phyloP scores from a whole-genome alignment of 1,140 invertebrate genomes.

The Tribolium castaneum region DNA sequence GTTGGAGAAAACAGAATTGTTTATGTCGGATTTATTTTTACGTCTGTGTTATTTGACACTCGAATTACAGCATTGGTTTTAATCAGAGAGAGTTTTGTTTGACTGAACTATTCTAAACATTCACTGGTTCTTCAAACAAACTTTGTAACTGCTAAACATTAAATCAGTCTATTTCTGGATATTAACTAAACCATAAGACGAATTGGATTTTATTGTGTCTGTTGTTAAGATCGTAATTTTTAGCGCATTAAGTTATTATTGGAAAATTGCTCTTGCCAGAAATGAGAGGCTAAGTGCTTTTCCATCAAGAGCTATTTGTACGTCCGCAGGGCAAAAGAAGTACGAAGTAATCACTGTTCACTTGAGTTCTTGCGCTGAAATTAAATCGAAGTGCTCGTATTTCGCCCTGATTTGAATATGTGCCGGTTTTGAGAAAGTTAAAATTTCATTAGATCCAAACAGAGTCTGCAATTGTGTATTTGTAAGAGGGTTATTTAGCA shows the following conservation, averaged over 20 bases:
- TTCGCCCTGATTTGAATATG: conserved; percentile 1
- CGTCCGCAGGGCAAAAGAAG: not conserved
- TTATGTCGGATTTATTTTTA: not conserved
- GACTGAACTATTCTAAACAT: not conserved
- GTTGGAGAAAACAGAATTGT: not conserved
- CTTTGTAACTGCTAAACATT: not conserved
- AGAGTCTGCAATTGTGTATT: conserved; percentile 29
- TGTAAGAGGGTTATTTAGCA: conserved; percentile 25
- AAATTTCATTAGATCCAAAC: conserved; percentile 20
- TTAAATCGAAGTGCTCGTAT: not conserved
- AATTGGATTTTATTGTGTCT: not conserved
- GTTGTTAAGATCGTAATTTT: not conserved
- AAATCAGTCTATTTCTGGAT: conserved; percentile 7
- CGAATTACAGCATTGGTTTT: conserved; percentile 4
- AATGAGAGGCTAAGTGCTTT: conserved; percentile 1
- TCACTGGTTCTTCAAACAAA: conserved; percentile 1
- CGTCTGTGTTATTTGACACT: not conserved
- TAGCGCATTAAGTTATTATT: not conserved
- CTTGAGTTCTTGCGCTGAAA: not conserved
- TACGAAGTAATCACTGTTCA: not conserved
- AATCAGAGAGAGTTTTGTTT: conserved; percentile 14
- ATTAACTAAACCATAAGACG: not conserved
- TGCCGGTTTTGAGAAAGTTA: conserved; percentile 12
- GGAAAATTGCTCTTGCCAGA: conserved; percentile 8
- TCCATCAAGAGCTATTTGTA: conserved; percentile 14